phyloP scores from a whole-genome alignment of 2,797 vertebrate genomes.

The Anabas testudineus region DNA sequence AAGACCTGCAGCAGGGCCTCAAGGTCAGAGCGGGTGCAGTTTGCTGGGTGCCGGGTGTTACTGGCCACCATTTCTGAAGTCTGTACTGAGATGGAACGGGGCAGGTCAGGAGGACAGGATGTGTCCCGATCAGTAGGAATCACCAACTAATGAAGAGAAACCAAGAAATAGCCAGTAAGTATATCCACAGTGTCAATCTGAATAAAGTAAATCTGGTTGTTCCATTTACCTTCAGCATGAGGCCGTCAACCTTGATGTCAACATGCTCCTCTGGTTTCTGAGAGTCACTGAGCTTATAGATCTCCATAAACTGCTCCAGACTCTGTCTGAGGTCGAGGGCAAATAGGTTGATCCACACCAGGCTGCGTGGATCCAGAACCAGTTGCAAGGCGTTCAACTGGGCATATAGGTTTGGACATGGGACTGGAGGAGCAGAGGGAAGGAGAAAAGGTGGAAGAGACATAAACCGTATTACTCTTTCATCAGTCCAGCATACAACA shows the following conservation, averaged over 20 bases:
- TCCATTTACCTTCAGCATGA: conserved; percentile 95
- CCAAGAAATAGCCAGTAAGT: background rate
- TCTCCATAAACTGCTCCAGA: conserved; percentile 97
- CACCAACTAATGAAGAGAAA: conserved; percentile 85
- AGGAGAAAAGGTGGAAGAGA: background rate
- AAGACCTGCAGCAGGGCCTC: conserved; percentile 95
- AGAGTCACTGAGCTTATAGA: conserved; percentile 95
- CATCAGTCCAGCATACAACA: no score
- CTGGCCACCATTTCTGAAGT: conserved; percentile 98
- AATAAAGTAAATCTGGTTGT: background rate
- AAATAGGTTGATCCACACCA: conserved; percentile 98
- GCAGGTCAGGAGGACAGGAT: conserved; percentile 89
- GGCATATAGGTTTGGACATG: conserved; percentile 94
- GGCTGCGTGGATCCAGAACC: conserved; percentile 94
- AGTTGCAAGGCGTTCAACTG: conserved; percentile 98
- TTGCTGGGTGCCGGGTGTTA: conserved; percentile 91
- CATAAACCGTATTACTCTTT: no score
- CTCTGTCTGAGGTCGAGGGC: conserved; percentile 95
- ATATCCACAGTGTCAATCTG: background rate
- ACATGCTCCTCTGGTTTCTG: conserved; percentile 98
- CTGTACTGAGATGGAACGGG: conserved; percentile 93
- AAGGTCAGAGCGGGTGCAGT: conserved; percentile 93
- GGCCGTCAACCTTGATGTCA: conserved; percentile 94
- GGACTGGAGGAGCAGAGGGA: conserved; percentile 85
- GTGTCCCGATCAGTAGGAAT: conserved; percentile 90